Evolutionary conservation across 1,140 invertebrate genomes (phyloP), one percentile per base, ranked within the genome.

Genomic region (Pentalonia nigronervosa): DNA sequence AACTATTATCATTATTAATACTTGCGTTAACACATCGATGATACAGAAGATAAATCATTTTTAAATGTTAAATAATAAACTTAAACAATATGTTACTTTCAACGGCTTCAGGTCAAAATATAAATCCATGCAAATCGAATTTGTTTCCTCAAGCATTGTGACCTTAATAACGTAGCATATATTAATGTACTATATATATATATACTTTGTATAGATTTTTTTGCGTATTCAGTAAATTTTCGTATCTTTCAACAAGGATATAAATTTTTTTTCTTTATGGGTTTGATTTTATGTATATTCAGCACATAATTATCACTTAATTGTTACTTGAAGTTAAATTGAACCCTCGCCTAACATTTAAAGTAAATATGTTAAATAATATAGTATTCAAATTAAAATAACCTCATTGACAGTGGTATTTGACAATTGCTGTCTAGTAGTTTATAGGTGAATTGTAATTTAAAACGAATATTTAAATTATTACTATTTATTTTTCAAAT

Each of bases 141-240:
- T 56, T 34, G 34, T n/a, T 88, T 25, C 23, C n/a, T 89, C 48
- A 53, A 89, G 34, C 88, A 56, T 89, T 53, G 41, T 89, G 88
- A 89, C 88, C 88, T 89, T 89, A 89, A 89, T 89, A 89, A 25
- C 34, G 47, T 41, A 41, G n/a, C 21, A 53, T 53, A 89, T 36
- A 89, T 76, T 53, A 53, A 30, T 47, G 11, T 48, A 17, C 45
- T 6, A 48, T 48, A 87, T 23, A 41, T 23, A 41, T 41, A n/a
- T 86, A 86, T 86, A 87, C 25, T 87, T 76, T 76, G 7, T 87
- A 53, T 89, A 50, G 47, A 23, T 20, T 34, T 89, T 88, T 89
- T 53, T 89, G 87, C 87, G 14, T 89, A 14, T 53, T 89, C 87
- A 89, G 87, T 89, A 87, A 30, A 87, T 87, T 87, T 47, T 48